Conservation (phyloP, 1,140 invertebrate genomes). For the Megalonaias nervosa region DNA sequence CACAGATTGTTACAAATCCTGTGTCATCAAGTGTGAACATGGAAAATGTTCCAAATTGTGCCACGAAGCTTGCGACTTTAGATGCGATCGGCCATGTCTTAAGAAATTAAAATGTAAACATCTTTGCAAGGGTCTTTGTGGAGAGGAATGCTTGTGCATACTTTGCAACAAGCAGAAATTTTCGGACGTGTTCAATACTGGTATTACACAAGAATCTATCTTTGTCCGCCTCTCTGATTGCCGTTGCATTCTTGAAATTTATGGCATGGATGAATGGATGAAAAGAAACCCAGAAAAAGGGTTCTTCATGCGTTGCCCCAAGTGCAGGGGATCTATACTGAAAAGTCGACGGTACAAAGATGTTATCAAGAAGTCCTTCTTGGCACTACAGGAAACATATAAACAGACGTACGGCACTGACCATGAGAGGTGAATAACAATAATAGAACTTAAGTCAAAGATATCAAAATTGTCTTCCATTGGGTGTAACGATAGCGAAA, state of each 20-base stretch:
- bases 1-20: slow-evolving; percentile 73
- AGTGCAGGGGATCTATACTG: too few species aligned
- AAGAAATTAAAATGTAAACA: slow-evolving; percentile 75
- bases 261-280: slow-evolving; percentile 70
- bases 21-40: slow-evolving; percentile 72
- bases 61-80: slow-evolving; percentile 74
- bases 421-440: too few species aligned
- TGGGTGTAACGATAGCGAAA: too few species aligned
- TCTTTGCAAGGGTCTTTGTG: slow-evolving; percentile 74
- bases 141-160: slow-evolving; percentile 73
- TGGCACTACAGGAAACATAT: too few species aligned
- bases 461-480: too few species aligned
- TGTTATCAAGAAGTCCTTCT: too few species aligned
- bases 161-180: slow-evolving; percentile 68
- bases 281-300: not conserved
- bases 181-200: slow-evolving; percentile 71
- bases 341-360: too few species aligned
- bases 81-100: slow-evolving; percentile 68
- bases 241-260: slow-evolving; percentile 30
- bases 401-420: too few species aligned
- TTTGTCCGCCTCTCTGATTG: slow-evolving; percentile 38
- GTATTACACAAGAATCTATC: slow-evolving; percentile 50
- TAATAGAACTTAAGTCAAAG: too few species aligned
- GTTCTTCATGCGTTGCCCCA: too few species aligned
- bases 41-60: slow-evolving; percentile 75